These are phyloP conservation scores for Calcarius ornatus DNA, from an alignment of 2,113 vertebrate genomes.

Conservation along the genomic window DNA sequence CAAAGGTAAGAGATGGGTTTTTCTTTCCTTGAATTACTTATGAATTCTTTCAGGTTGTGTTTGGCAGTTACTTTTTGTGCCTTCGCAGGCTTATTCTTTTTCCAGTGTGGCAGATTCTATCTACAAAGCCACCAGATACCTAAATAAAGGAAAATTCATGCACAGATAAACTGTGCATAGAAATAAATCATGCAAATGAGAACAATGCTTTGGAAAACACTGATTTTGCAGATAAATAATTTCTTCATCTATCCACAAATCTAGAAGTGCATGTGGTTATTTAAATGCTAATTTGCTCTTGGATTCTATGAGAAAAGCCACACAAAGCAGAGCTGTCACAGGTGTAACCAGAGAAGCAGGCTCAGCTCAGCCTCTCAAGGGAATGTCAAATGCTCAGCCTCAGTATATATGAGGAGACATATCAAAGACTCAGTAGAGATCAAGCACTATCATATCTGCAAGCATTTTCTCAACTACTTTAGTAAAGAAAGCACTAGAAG, in stretches of 20 bases:
- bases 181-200: background rate
- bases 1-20: background rate
- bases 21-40: background rate
- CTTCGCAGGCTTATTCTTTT: background rate
- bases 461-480: background rate
- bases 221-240: background rate
- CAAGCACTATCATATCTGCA: background rate
- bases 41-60: background rate
- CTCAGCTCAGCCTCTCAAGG: background rate
- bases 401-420: background rate
- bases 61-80: background rate
- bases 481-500: background rate
- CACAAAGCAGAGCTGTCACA: background rate
- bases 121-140: background rate
- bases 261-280: background rate
- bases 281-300: background rate
- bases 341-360: conserved; percentile 17
- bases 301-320: background rate
- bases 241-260: background rate
- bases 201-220: background rate
- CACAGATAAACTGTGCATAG: background rate
- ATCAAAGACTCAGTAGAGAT: conserved; percentile 13
- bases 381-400: background rate
- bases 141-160: background rate
- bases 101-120: background rate